phyloP scores from a whole-genome alignment of 2,888 invertebrate genomes.

The Pollenia griseotomentosa region DNA sequence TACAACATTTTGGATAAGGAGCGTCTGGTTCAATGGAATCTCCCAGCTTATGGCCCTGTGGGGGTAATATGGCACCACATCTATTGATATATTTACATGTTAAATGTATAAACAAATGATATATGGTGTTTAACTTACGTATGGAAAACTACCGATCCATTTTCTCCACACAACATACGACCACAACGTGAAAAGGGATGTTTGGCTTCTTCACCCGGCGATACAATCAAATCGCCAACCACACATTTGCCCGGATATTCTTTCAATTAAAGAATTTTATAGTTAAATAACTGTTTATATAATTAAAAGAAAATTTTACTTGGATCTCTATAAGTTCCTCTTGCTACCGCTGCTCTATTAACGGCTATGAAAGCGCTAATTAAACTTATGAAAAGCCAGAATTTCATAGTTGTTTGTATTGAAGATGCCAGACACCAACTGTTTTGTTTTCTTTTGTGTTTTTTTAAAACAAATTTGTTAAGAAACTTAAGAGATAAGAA shows the following conservation, averaged over 20 bases:
- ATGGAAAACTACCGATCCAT: neutral
- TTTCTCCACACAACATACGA: constrained; percentile 12
- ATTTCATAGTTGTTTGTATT: constrained; percentile 31
- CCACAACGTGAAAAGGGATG: constrained; percentile 9
- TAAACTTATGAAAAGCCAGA: constrained; percentile 14
- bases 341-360: constrained; percentile 17
- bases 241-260: constrained; percentile 44
- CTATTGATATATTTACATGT: neutral
- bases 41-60: constrained; percentile 27
- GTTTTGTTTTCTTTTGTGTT: neutral
- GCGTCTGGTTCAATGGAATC: constrained; percentile 4
- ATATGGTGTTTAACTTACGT: constrained; percentile 21
- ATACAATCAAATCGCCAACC: constrained; percentile 2
- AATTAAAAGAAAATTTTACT: constrained; percentile 3
- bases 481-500: constrained; percentile 9
- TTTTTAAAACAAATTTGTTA: neutral
- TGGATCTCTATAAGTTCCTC: constrained; percentile 36
- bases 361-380: neutral
- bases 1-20: constrained; percentile 35
- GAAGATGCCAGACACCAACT: neutral
- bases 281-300: neutral
- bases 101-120: neutral
- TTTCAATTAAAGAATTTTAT: constrained; percentile 3
- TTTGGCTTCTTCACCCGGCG: constrained; percentile 12
- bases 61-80: constrained; percentile 17